phyloP scores from a whole-genome alignment of 2,113 vertebrate species.

The Hyla sarda region DNA sequence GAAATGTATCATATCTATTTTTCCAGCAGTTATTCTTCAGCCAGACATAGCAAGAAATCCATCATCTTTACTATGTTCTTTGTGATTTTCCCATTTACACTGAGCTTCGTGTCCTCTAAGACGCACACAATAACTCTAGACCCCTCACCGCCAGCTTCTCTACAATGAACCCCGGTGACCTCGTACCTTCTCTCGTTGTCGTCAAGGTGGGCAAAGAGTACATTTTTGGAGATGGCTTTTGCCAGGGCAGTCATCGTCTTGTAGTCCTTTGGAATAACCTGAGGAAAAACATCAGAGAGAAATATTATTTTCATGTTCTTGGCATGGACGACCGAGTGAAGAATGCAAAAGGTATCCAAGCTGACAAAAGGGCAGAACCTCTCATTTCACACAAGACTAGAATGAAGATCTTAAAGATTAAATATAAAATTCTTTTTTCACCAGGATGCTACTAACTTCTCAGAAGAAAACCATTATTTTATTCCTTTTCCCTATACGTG shows the following conservation, averaged over 20 bases:
- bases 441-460: slow-evolving; percentile 2
- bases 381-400: slow-evolving; percentile 27
- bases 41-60: not conserved
- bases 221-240: slow-evolving; percentile 96
- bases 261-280: slow-evolving; percentile 99
- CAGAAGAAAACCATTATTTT: slow-evolving; percentile 48
- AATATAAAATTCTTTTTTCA: slow-evolving; percentile 21
- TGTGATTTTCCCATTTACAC: slow-evolving; percentile 11
- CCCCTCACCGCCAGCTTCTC: not conserved
- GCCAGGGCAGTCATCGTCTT: slow-evolving; percentile 98
- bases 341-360: slow-evolving; percentile 32
- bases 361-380: slow-evolving; percentile 40
- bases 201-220: slow-evolving; percentile 95
- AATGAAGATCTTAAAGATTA: slow-evolving; percentile 17
- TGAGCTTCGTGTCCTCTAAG: not conserved
- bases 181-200: slow-evolving; percentile 96
- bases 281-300: slow-evolving; percentile 47
- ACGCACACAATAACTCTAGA: no score
- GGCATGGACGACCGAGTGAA: slow-evolving; percentile 26
- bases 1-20: not conserved
- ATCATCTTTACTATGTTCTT: slow-evolving; percentile 11
- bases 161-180: not conserved
- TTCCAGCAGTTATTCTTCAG: not conserved
- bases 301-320: not conserved
- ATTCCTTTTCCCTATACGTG: slow-evolving; percentile 20